Evolutionary conservation across 2,888 invertebrate species (phyloP).

Genomic region (Mycalesis mineus): DNA sequence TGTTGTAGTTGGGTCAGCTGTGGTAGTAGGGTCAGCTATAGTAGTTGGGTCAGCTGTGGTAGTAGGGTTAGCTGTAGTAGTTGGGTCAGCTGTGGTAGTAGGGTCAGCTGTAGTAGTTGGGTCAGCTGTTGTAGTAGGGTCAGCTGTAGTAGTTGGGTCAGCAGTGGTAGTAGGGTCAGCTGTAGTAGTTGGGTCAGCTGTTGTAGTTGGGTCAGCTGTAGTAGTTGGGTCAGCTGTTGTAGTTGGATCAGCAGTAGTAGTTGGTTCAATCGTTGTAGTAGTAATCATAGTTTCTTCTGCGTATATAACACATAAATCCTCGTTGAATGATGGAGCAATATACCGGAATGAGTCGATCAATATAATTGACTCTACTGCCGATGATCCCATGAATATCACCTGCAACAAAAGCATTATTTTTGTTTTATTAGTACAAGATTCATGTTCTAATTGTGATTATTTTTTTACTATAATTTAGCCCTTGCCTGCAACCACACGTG

Average conservation of each 20-base stretch:
- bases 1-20: not conserved
- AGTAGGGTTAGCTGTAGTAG: not conserved
- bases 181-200: not conserved
- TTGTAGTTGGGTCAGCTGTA: not conserved
- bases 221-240: not conserved
- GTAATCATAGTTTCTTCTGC: not conserved
- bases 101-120: not conserved
- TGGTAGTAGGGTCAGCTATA: too few species aligned
- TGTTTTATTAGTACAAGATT: too few species aligned
- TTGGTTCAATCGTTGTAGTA: not conserved
- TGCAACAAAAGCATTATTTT: conserved; percentile 12
- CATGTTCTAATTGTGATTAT: too few species aligned
- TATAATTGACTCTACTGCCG: conserved; percentile 13
- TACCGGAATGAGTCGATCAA: conserved; percentile 23
- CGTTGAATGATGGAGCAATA: conserved; percentile 11
- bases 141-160: not conserved
- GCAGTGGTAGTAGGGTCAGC: not conserved
- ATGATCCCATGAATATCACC: conserved; percentile 18
- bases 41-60: not conserved
- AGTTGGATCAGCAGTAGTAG: not conserved
- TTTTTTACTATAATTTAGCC: too few species aligned
- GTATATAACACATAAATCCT: conserved; percentile 20
- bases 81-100: not conserved
- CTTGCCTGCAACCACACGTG: too few species aligned
- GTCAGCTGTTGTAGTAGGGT: not conserved